Percentiles rank a stretch among this genome's conserved stretches.
Conservation (phyloP, 2,888 invertebrate genomes). For the Ophonus ardosiacus region DNA sequence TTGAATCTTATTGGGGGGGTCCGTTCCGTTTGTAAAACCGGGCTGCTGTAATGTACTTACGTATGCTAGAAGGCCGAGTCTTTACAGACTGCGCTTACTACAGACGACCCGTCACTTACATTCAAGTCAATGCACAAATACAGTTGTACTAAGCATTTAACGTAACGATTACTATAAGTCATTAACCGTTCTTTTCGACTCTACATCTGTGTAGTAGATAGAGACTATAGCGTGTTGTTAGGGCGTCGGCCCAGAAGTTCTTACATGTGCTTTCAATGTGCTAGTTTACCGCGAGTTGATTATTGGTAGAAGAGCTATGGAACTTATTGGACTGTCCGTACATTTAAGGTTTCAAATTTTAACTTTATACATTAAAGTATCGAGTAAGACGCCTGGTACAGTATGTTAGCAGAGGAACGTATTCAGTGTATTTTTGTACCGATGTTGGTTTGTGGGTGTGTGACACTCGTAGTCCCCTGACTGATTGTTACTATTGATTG, state of each 20-base stretch:
- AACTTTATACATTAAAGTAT: slow-evolving; percentile 70
- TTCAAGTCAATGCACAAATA: slow-evolving; percentile 63
- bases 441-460: slow-evolving; percentile 69
- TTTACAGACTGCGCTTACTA: slow-evolving; percentile 49
- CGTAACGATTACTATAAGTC: slow-evolving; percentile 3
- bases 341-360: slow-evolving; percentile 76
- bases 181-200: slow-evolving; percentile 59
- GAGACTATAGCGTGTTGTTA: slow-evolving; percentile 63
- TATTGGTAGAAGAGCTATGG: slow-evolving; percentile 67
- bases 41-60: not conserved
- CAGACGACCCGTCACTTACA: slow-evolving; percentile 50
- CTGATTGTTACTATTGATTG: not conserved
- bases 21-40: not conserved
- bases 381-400: slow-evolving; percentile 72
- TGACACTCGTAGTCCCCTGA: slow-evolving; percentile 15
- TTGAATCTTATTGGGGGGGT: no score
- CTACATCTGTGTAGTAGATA: slow-evolving; percentile 63
- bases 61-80: slow-evolving; percentile 2
- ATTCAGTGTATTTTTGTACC: slow-evolving; percentile 77
- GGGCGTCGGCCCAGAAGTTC: slow-evolving; percentile 50
- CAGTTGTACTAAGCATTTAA: slow-evolving; percentile 60
- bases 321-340: slow-evolving; percentile 75
- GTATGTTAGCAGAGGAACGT: slow-evolving; percentile 70
- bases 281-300: slow-evolving; percentile 69
- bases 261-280: slow-evolving; percentile 76